A percentile compares a stretch with the other conserved stretches of the same genome.
phyloP scores from a whole-genome alignment of 2,797 vertebrate species.

The Enteromius viviparus region DNA sequence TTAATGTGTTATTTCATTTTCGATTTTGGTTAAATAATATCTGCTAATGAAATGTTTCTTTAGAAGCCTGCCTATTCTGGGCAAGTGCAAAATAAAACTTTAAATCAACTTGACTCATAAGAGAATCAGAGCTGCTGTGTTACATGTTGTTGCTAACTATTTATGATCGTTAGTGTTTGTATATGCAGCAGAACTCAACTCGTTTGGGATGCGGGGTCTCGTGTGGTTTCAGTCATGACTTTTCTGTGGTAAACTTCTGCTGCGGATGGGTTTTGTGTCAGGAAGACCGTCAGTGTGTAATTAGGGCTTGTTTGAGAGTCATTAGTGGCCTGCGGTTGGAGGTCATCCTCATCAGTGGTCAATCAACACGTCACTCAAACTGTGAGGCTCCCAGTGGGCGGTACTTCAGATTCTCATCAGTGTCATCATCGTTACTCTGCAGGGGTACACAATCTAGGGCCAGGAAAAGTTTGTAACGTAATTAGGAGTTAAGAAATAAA shows the following conservation, averaged over 20 bases:
- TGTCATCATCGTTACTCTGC: neutral
- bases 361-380: conserved; percentile 54
- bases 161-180: conserved; percentile 46
- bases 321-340: conserved; percentile 68
- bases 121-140: conserved; percentile 9
- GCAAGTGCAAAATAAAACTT: conserved; percentile 56
- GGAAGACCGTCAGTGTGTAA: conserved; percentile 22
- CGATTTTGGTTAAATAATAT: conserved; percentile 58
- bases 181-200: conserved; percentile 21
- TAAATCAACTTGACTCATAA: conserved; percentile 41
- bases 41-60: conserved; percentile 65
- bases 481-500: neutral
- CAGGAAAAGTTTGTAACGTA: neutral
- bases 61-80: conserved; percentile 50
- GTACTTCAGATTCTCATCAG: conserved; percentile 66
- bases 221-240: conserved; percentile 2
- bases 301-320: conserved; percentile 66
- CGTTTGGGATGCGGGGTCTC: neutral
- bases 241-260: conserved; percentile 13
- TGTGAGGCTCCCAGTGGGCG: conserved; percentile 67
- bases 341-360: conserved; percentile 70
- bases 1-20: conserved; percentile 71
- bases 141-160: conserved; percentile 31
- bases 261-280: conserved; percentile 18
- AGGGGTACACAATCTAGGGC: neutral